Conservation (phyloP, 2,888 invertebrate species). For the Byasa hedistus region DNA sequence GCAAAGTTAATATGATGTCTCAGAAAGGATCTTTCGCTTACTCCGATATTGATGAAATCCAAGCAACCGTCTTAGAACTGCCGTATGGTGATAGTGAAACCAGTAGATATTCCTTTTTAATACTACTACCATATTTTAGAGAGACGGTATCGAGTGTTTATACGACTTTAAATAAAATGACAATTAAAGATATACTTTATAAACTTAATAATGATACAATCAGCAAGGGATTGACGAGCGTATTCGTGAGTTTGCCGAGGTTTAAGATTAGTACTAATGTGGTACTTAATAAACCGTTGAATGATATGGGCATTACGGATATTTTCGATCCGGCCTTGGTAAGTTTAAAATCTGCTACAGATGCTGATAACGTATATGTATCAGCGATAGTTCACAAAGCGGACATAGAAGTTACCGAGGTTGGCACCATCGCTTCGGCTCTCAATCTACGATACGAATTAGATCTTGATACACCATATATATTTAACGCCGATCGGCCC, state of each 20-base stretch:
- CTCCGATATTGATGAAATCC: constrained; percentile 72
- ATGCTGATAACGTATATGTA: constrained; percentile 72
- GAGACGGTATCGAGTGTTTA: constrained; percentile 70
- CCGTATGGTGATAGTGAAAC: constrained; percentile 80
- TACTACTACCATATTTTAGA: constrained; percentile 80
- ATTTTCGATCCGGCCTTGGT: constrained; percentile 79
- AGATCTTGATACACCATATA: constrained; percentile 77
- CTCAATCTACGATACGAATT: constrained; percentile 68
- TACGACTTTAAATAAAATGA: constrained; percentile 62
- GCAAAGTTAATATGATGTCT: constrained; percentile 86
- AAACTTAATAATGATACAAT: constrained; percentile 65
- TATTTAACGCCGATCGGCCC: constrained; percentile 81
- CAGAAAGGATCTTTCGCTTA: constrained; percentile 79
- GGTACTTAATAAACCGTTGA: constrained; percentile 75
- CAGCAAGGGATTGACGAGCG: constrained; percentile 76
- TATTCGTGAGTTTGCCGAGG: constrained; percentile 81
- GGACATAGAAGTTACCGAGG: constrained; percentile 85
- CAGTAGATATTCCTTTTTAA: constrained; percentile 79
- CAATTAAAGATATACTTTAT: constrained; percentile 70
- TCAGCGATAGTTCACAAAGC: constrained; percentile 84
- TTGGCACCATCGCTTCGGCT: constrained; percentile 84
- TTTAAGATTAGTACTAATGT: constrained; percentile 81
- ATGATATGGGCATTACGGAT: constrained; percentile 83
- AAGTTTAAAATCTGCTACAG: constrained; percentile 76
- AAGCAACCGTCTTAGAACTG: constrained; percentile 81